Percentiles rank a stretch among this genome's conserved stretches.
Conservation (phyloP, 2,888 invertebrate species). For the Pedicia rivosa region DNA sequence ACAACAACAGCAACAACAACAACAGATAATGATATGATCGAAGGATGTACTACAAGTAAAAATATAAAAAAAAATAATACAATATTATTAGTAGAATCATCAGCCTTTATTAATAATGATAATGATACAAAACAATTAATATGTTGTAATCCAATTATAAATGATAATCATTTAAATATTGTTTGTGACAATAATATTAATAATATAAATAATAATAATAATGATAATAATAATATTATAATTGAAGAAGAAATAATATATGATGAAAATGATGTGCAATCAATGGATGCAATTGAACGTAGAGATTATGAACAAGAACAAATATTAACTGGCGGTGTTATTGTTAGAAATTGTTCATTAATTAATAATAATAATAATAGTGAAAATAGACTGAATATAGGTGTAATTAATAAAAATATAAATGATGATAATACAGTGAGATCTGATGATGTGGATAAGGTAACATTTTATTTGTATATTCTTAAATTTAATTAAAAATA, state of each 20-base stretch:
- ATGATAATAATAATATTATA: neutral
- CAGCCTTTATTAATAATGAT: too few relatives aligned
- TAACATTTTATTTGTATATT: too few relatives aligned
- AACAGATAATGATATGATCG: too few relatives aligned
- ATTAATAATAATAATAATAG: constrained; percentile 22
- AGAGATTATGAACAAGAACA: constrained; percentile 29
- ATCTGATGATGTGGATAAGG: constrained; percentile 7
- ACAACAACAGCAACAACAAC: too few relatives aligned
- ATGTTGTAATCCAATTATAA: too few relatives aligned
- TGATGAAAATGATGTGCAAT: constrained; percentile 23
- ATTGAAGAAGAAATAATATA: constrained; percentile 6
- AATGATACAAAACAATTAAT: too few relatives aligned
- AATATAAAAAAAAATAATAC: too few relatives aligned
- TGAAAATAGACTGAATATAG: constrained; percentile 10
- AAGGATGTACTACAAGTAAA: too few relatives aligned
- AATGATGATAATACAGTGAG: constrained; percentile 1
- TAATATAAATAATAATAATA: constrained; percentile 1
- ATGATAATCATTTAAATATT: too few relatives aligned
- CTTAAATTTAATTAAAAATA: too few relatives aligned
- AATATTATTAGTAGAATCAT: too few relatives aligned
- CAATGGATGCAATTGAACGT: constrained; percentile 30
- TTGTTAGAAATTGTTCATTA: constrained; percentile 24
- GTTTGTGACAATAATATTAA: neutral
- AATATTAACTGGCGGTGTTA: constrained; percentile 25
- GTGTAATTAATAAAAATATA: constrained; percentile 7